Percentiles rank a stretch among this genome's conserved stretches.
phyloP scores from a whole-genome alignment of 2,888 invertebrate genomes.

The Folsomia manolachei region DNA sequence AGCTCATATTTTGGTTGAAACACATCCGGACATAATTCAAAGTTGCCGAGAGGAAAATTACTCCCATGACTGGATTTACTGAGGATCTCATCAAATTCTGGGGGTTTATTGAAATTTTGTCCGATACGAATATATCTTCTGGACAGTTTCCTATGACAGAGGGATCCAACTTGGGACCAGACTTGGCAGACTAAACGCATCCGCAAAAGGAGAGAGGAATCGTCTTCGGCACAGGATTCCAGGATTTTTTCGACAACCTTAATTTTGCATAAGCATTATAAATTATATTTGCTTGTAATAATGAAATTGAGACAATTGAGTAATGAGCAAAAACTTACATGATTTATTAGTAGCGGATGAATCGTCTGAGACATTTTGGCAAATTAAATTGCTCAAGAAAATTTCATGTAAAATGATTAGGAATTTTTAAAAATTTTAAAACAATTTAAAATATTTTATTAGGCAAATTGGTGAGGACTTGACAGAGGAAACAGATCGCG shows the following conservation, averaged over 20 bases:
- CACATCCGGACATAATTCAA: constrained; percentile 28
- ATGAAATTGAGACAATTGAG: neutral
- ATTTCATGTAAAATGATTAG: too few species aligned
- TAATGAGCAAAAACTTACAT: constrained; percentile 22
- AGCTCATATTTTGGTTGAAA: constrained; percentile 14
- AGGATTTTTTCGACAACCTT: constrained; percentile 31
- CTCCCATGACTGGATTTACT: too few species aligned
- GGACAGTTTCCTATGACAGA: constrained; percentile 13
- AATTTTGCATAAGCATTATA: too few species aligned
- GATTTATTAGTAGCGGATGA: constrained; percentile 36
- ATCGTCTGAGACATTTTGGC: neutral
- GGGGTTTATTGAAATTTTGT: constrained; percentile 25
- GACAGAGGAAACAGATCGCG: too few species aligned
- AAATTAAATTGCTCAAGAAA: too few species aligned
- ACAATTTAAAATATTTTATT: too few species aligned
- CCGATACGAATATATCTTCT: constrained; percentile 29
- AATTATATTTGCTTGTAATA: neutral
- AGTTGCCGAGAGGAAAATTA: constrained; percentile 25
- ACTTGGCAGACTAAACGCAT: constrained; percentile 25
- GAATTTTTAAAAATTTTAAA: too few species aligned
- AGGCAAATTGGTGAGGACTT: too few species aligned
- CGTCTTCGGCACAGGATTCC: neutral
- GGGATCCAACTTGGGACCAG: constrained; percentile 27
- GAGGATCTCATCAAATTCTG: constrained; percentile 17
- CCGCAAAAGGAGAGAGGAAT: constrained; percentile 13